Conservation (phyloP, 2,888 invertebrate species). For the Thymelicus sylvestris region DNA sequence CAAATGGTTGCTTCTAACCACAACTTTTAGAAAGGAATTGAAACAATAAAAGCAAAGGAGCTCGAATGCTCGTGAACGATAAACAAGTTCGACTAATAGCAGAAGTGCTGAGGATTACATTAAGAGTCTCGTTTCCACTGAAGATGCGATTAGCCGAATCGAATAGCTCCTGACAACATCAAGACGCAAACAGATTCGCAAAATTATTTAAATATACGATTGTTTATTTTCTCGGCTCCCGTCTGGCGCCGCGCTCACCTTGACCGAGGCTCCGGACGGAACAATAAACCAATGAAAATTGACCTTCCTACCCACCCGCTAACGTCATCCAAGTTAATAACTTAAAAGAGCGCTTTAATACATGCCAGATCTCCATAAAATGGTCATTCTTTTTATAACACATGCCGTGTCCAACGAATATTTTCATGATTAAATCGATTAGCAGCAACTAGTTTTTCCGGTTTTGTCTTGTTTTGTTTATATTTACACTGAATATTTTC, state of each 20-base stretch:
- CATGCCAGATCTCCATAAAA: constrained; percentile 33
- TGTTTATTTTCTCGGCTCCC: constrained; percentile 67
- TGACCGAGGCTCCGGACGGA: constrained; percentile 64
- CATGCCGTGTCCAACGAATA: background rate
- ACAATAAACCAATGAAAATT: constrained; percentile 62
- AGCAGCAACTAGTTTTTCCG: constrained; percentile 34
- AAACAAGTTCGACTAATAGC: background rate
- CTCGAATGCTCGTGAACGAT: background rate
- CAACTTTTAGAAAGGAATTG: background rate
- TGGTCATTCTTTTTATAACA: constrained; percentile 22
- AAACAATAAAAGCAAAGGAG: background rate
- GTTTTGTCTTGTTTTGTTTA: constrained; percentile 9
- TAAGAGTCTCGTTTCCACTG: constrained; percentile 36
- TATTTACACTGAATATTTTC: background rate
- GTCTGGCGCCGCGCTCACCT: constrained; percentile 69
- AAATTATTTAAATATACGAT: constrained; percentile 58
- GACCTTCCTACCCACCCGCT: constrained; percentile 57
- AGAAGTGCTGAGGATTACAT: constrained; percentile 17
- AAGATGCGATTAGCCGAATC: constrained; percentile 14
- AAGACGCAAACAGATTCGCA: constrained; percentile 55
- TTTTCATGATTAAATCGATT: constrained; percentile 26
- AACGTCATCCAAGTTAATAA: constrained; percentile 33
- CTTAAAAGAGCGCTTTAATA: constrained; percentile 24
- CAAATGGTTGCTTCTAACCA: too few species aligned
- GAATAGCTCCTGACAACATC: constrained; percentile 45